Conservation (phyloP, 2,113 vertebrate species). For the Talpa occidentalis region DNA sequence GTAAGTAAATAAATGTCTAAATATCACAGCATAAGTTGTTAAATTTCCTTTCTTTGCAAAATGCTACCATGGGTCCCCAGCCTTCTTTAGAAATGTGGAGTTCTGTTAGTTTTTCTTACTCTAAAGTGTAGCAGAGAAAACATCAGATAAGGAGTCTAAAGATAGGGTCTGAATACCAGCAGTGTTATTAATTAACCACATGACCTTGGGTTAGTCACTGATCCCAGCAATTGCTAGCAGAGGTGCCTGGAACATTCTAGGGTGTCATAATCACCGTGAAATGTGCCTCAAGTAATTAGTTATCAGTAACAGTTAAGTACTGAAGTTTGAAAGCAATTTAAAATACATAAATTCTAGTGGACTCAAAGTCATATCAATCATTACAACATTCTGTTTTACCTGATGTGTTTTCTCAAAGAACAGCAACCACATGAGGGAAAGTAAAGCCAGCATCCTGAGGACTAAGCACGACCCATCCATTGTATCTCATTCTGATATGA, state of each 20-base stretch:
- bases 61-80: background rate
- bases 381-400: slow-evolving; percentile 31
- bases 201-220: slow-evolving; percentile 59
- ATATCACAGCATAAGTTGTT: slow-evolving; percentile 40
- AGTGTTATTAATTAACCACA: slow-evolving; percentile 73
- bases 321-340: slow-evolving; percentile 55
- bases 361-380: slow-evolving; percentile 44
- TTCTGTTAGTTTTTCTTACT: slow-evolving; percentile 59
- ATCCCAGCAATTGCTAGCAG: slow-evolving; percentile 59
- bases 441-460: background rate
- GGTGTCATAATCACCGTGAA: slow-evolving; percentile 12
- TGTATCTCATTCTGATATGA: background rate
- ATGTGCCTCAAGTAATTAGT: slow-evolving; percentile 49
- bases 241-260: slow-evolving; percentile 44
- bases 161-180: slow-evolving; percentile 52
- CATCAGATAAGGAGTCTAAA: slow-evolving; percentile 64
- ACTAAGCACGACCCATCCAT: background rate
- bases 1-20: slow-evolving; percentile 47
- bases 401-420: slow-evolving; percentile 34
- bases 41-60: slow-evolving; percentile 46
- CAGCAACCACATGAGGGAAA: background rate
- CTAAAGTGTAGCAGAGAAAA: slow-evolving; percentile 47
- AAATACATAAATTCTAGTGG: slow-evolving; percentile 58
- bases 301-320: background rate
- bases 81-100: slow-evolving; percentile 28